phyloP scores from a whole-genome alignment of 2,888 invertebrate species.

The Sinhomidia bicolor region DNA sequence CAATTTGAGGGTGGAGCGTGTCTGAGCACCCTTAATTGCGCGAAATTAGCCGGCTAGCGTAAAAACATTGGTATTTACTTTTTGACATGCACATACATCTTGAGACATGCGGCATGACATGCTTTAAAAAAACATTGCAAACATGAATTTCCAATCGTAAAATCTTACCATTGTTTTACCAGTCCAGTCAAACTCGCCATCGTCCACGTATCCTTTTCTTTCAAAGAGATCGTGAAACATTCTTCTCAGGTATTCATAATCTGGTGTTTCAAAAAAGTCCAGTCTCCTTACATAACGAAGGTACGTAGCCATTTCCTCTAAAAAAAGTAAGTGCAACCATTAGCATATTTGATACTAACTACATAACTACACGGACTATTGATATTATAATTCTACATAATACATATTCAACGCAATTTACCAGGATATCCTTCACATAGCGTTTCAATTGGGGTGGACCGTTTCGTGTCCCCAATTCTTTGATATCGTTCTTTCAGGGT shows the following conservation, averaged over 20 bases:
- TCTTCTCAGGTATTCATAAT: slow-evolving; percentile 98
- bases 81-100: background rate
- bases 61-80: background rate
- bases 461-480: slow-evolving; percentile 99
- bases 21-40: slow-evolving; percentile 90
- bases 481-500: slow-evolving; percentile 99
- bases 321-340: background rate
- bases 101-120: too few relatives aligned
- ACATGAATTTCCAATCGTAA: slow-evolving; percentile 68
- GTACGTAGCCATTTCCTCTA: slow-evolving; percentile 98
- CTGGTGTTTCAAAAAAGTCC: slow-evolving; percentile 99
- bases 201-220: slow-evolving; percentile 86
- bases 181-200: slow-evolving; percentile 98
- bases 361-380: background rate
- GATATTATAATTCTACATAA: background rate
- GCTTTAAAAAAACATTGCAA: too few relatives aligned
- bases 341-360: background rate
- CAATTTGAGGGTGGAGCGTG: slow-evolving; percentile 93
- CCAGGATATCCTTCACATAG: slow-evolving; percentile 87
- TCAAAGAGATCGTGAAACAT: slow-evolving; percentile 95
- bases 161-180: slow-evolving; percentile 87
- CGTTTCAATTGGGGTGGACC: slow-evolving; percentile 98
- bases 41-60: slow-evolving; percentile 88
- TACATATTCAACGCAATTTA: slow-evolving; percentile 80
- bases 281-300: slow-evolving; percentile 97